Evolutionary conservation across 2,797 vertebrate genomes (phyloP), one percentile per base, ranked within the genome.

Genomic region (Psittacula derbiana): DNA sequence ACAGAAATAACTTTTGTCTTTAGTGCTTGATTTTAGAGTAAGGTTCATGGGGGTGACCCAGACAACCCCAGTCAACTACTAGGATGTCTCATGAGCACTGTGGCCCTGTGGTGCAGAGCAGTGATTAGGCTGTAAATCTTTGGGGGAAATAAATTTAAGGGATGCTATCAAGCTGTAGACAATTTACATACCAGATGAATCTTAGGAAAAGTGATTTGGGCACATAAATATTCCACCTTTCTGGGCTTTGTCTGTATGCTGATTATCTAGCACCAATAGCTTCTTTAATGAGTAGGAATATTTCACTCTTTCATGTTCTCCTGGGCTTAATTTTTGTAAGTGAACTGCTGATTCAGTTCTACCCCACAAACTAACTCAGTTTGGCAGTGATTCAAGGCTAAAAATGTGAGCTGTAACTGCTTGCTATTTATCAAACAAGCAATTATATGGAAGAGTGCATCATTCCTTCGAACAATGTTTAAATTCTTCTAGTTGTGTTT

Each of bases 311-410:
- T 87, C 71, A n/a, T 53, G 16, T 91, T 94, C 84, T 94, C 82
- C n/a, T 47, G 91, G 91, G 91, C 73, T 95, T 91, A 92, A 89
- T 95, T 97, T 96, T 96, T 95, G 36, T 65, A 87, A 89, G 84
- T 92, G 88, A 84, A 92, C 65, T 43, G 67, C 69, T 44, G 80
- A 90, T 83, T 94, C 87, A 91, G 90, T 95, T 69, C 86, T 95
- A 43, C 86, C 82, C 87, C 85, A 92, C 72, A 64, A 83, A 78
- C 57, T 80, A 93, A 91, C 62, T 91, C 73, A 41, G 41, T 89
- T 69, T 95, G 94, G 79, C 83, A 69, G 58, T 96, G 83, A 95
- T 92, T 95, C 92, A 88, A 52, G 89, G 75, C 75, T 95, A 69
- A 93, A 95, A 90, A 83, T 84, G 83, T 79, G 80, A 92, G 72